Evolutionary conservation across 2,888 invertebrate genomes (phyloP), one percentile per base, ranked within the genome.

Genomic region (Ferdinandea cuprea): DNA sequence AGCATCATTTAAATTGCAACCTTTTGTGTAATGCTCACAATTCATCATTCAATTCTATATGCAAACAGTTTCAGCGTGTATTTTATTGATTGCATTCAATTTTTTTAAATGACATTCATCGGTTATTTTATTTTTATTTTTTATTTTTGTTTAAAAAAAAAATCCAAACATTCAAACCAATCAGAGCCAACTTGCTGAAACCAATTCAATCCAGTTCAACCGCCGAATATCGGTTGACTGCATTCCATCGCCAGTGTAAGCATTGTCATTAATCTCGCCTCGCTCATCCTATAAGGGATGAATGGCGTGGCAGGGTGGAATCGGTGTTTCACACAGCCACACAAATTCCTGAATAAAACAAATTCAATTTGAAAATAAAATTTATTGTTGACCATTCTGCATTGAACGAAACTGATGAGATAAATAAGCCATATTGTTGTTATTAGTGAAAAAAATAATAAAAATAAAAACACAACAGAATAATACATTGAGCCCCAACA

Each of bases 101-200:
- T 52, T 52, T 13, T 52, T 15, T 52, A 52, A 52, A 52, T 32
- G 52, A 15, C 30, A 52, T 30, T 30, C 52, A 30, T 30, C 30
- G n/a, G n/a, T n/a, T n/a, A n/a, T n/a, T 17, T 15, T 13, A 30
- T 15, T 52, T n/a, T 50, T 40, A 1, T 6, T 46, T 25, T 11
- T 21, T 5, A 48, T 48, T 13, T 11, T 30, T 52, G 11, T 44
- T 44, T 44, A 42, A n/a, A 13, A 30, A 30, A 30, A 13, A n/a
- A 9, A 50, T 4, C 6, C 15, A 25, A 50, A 30, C 37, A 2
- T 6, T 5, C 28, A 52, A 11, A 52, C 21, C 52, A 52, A 52
- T 52, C 52, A 52, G 9, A 52, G 52, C 30, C 52, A 52, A 52
- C 32, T 32, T 30, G 52, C 32, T 52, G 52, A 52, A 52, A 52